Evolutionary conservation across 1,140 invertebrate genomes (phyloP).

Genomic region (Colletes latitarsis): DNA sequence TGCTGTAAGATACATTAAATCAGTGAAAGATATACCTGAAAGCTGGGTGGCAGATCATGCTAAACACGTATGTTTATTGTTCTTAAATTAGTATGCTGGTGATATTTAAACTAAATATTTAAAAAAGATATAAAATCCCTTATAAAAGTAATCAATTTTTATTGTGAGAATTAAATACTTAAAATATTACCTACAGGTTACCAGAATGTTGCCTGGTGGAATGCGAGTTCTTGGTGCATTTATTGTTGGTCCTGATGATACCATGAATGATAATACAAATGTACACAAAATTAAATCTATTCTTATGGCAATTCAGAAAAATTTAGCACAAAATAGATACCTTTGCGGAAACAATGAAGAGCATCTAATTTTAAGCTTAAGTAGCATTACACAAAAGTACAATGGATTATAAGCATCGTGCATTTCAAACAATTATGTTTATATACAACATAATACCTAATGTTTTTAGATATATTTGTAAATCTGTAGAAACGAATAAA

Average conservation of each 20-base stretch:
- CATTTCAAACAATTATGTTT: background rate
- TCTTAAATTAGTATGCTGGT: background rate
- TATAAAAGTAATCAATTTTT: background rate
- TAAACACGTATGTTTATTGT: slow-evolving; percentile 80
- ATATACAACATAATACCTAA: slow-evolving; percentile 70
- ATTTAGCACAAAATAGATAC: slow-evolving; percentile 80
- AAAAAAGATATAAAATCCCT: background rate
- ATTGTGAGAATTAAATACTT: slow-evolving; percentile 18
- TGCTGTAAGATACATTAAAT: slow-evolving; percentile 71
- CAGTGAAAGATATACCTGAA: slow-evolving; percentile 81
- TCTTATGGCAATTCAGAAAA: slow-evolving; percentile 82
- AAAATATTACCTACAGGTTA: slow-evolving; percentile 81
- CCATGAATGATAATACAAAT: slow-evolving; percentile 81
- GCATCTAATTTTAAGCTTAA: slow-evolving; percentile 81
- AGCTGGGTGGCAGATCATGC: slow-evolving; percentile 87
- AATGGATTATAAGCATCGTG: slow-evolving; percentile 7
- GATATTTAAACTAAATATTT: background rate
- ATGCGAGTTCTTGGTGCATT: slow-evolving; percentile 87
- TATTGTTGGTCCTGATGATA: slow-evolving; percentile 84
- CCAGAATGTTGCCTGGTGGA: slow-evolving; percentile 91
- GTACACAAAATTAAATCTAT: slow-evolving; percentile 82
- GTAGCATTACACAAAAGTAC: slow-evolving; percentile 79
- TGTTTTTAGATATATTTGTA: slow-evolving; percentile 69
- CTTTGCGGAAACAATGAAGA: slow-evolving; percentile 82
- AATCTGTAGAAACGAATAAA: slow-evolving; percentile 70